A percentile compares a stretch with the other conserved stretches of the same genome.
Evolutionary conservation across 2,113 vertebrate species (phyloP).

Genomic region (Pavo muticus): DNA sequence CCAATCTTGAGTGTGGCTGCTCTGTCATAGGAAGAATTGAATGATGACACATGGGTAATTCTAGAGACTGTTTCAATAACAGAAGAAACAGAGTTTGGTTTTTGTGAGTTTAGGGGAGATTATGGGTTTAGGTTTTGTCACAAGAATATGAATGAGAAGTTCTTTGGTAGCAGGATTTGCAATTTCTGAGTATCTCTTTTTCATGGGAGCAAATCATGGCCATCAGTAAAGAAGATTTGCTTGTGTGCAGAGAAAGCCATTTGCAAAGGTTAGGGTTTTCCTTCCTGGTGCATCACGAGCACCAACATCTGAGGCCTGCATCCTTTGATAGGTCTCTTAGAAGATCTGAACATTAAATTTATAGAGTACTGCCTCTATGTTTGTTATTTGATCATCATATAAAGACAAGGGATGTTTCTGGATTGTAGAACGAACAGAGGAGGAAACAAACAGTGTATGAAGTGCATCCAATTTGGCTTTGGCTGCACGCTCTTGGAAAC

Average conservation of each 20-base stretch:
- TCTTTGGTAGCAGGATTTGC: background rate
- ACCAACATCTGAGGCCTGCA: background rate
- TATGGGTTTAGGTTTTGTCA: background rate
- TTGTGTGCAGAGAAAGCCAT: background rate
- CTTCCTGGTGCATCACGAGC: background rate
- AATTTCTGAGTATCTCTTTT: background rate
- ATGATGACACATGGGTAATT: background rate
- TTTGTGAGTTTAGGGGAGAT: background rate
- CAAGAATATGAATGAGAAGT: background rate
- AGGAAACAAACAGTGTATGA: rapidly evolving
- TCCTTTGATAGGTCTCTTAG: background rate
- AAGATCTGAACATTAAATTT: background rate
- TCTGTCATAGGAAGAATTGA: background rate
- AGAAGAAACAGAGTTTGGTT: background rate
- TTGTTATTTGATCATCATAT: background rate
- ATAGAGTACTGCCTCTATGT: background rate
- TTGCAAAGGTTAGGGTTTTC: background rate
- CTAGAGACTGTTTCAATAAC: background rate
- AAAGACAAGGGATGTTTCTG: background rate
- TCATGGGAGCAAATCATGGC: background rate
- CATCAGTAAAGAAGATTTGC: background rate
- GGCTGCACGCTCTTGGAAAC: background rate
- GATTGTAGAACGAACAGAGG: background rate
- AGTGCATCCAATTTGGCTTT: background rate
- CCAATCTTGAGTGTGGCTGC: background rate